These are phyloP conservation scores for Homarus americanus DNA, from an alignment of 1,140 invertebrate genomes.

Conservation along the genomic window DNA sequence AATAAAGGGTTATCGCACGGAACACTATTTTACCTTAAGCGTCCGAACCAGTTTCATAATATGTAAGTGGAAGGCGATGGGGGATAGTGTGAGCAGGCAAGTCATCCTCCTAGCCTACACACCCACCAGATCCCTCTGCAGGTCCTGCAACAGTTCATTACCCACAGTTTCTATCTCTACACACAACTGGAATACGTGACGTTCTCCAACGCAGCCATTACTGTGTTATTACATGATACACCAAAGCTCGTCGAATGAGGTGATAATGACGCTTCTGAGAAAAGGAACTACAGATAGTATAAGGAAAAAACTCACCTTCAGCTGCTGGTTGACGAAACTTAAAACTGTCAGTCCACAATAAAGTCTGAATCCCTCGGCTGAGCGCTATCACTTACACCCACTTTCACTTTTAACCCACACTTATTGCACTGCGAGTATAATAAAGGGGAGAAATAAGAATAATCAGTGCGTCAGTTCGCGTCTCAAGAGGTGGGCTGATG, in stretches of 20 bases:
- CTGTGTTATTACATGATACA: not conserved
- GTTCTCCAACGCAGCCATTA: not conserved
- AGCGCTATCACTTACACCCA: not conserved
- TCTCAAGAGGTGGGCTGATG: not conserved
- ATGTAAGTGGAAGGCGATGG: not conserved
- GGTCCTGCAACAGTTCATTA: not conserved
- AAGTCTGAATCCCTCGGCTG: not conserved
- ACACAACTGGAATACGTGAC: not conserved
- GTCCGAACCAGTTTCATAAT: not conserved
- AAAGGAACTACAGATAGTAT: not conserved
- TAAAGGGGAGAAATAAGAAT: not conserved
- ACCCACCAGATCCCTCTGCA: no score
- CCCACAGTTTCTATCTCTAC: not conserved
- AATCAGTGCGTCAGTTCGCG: not conserved
- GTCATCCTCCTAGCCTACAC: not conserved
- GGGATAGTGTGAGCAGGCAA: not conserved
- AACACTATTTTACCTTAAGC: not conserved
- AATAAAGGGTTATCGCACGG: no score
- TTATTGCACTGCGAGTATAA: not conserved
- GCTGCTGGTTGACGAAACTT: not conserved
- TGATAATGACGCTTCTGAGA: not conserved
- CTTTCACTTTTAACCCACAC: not conserved
- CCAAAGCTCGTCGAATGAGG: not conserved
- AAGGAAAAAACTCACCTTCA: not conserved
- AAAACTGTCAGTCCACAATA: not conserved